Evolutionary conservation across 2,797 vertebrate genomes (phyloP), one percentile per base, ranked within the genome.

Genomic region (Zalophus californianus): DNA sequence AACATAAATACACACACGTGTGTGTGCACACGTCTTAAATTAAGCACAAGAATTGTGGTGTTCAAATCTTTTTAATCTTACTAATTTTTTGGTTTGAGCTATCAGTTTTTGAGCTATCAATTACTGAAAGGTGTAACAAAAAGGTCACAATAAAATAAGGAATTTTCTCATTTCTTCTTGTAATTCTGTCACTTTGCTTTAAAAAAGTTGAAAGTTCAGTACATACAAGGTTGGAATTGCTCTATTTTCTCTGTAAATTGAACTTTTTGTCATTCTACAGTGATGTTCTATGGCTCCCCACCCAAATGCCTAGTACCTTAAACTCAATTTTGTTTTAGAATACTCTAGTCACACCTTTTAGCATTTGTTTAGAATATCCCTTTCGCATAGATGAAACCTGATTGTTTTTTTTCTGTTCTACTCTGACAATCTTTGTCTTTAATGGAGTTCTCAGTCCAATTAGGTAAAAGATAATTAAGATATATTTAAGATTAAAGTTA

Each of bases 121-220:
- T 75, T 83, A 60, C 41, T 52, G 75, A 86, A 38, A 12, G 32
- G 29, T n/a, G 2, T 86, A 77, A 86, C 82, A 86, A 90, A 91
- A 90, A 62, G 62, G 72, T 44, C 48, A 38, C 60, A 96, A 35
- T 80, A 82, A 73, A 90, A 77, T 90, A 85, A 78, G 70, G 15
- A 16, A 25, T 86, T 85, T 92, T 86, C 64, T 80, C 56, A 35
- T 79, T 77, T 96, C 48, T 92, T 80, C 27, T 86, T 90, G 7
- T 82, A 83, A 44, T 86, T 86, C 66, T 86, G n/a, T 86, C 66
- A 38, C 58, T 93, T 92, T 82, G 64, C 56, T 50, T 92, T 79
- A 4, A 93, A 83, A 82, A 79, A 86, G 86, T 86, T 86, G 56
- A 86, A 89, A 50, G 9, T 77, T 50, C 14, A 64, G 8, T 68